phyloP scores from a whole-genome alignment of 2,888 invertebrate genomes.

The Pomacea canaliculata region DNA sequence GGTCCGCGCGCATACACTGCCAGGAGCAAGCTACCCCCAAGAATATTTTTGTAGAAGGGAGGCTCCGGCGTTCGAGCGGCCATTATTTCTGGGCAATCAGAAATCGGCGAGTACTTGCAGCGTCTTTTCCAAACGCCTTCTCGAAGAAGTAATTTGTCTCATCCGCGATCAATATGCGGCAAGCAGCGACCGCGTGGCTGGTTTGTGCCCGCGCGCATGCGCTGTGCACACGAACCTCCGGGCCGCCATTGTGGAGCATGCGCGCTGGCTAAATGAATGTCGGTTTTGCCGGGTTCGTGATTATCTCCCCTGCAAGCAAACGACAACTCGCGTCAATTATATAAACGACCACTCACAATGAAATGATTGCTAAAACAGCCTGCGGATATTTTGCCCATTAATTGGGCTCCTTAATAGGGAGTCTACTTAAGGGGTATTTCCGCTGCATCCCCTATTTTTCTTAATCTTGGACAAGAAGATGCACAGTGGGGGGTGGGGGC shows the following conservation, averaged over 20 bases:
- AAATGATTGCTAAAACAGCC: conserved; percentile 28
- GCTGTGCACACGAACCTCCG: neutral
- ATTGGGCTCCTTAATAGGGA: conserved; percentile 28
- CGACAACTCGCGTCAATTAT: conserved; percentile 28
- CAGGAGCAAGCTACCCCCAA: too few species aligned
- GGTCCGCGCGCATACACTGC: too few species aligned
- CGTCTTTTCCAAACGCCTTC: too few species aligned
- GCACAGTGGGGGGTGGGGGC: neutral
- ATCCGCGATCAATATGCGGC: too few species aligned
- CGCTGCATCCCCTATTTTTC: conserved; percentile 23
- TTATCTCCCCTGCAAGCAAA: conserved; percentile 28
- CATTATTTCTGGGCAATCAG: too few species aligned
- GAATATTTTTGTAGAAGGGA: too few species aligned
- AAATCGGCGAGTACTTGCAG: too few species aligned
- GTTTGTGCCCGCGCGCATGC: too few species aligned
- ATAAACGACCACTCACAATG: conserved; percentile 28
- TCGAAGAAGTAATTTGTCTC: too few species aligned
- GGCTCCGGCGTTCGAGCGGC: too few species aligned
- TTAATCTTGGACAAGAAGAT: conserved; percentile 6
- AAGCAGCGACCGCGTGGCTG: too few species aligned
- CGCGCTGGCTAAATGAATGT: conserved; percentile 19
- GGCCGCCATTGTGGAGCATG: conserved; percentile 3
- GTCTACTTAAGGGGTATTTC: conserved; percentile 29
- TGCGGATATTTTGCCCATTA: conserved; percentile 25
- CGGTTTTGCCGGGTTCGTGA: conserved; percentile 13